Conservation (phyloP, 1,140 invertebrate genomes). For the Wiebesia pumilae region DNA sequence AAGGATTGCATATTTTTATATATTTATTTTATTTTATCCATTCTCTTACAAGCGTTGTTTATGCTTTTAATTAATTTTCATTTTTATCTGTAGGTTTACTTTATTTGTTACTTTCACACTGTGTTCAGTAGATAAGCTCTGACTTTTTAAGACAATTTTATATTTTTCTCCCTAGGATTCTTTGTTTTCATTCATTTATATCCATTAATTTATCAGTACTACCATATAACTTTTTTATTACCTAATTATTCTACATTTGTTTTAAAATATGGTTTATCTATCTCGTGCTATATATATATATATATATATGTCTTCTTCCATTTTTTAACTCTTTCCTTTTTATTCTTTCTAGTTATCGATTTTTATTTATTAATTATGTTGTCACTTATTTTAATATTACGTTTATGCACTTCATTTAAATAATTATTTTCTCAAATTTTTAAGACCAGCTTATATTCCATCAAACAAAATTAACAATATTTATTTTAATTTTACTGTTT, state of each 20-base stretch:
- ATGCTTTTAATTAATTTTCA: slow-evolving; percentile 18
- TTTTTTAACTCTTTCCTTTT: not conserved
- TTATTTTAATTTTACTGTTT: no score
- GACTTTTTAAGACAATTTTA: slow-evolving; percentile 1
- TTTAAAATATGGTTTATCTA: not conserved
- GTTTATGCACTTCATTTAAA: no score
- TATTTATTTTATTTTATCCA: slow-evolving; percentile 3
- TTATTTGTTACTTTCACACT: not conserved
- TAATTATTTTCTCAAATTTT: no score
- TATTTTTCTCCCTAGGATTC: not conserved
- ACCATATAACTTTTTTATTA: not conserved
- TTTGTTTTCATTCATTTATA: slow-evolving; percentile 18
- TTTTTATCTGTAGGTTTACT: slow-evolving; percentile 7
- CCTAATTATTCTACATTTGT: not conserved
- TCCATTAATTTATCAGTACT: not conserved
- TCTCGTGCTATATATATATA: no score
- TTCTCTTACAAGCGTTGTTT: not conserved
- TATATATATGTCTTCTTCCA: no score
- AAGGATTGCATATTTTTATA: not conserved
- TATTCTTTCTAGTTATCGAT: not conserved
- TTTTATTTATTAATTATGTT: no score
- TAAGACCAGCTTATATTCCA: no score
- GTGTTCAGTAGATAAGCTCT: not conserved
- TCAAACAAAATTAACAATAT: no score
- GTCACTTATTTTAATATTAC: no score